Evolutionary conservation across 2,888 invertebrate species (phyloP).

Genomic region (Orthosia cruda): DNA sequence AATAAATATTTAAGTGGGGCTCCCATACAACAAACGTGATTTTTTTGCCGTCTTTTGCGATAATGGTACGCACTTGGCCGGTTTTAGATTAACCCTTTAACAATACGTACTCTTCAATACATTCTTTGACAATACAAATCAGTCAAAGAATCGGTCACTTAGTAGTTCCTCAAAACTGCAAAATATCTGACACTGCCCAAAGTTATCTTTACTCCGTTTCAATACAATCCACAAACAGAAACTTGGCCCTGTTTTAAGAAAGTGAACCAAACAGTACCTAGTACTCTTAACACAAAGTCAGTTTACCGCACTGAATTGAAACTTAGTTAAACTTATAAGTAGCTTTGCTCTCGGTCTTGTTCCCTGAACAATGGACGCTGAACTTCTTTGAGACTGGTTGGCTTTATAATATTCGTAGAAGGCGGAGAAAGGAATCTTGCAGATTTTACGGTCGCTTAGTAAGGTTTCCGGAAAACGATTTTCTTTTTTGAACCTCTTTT

Average conservation of each 20-base stretch:
- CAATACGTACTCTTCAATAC: too few species aligned
- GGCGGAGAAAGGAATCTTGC: too few species aligned
- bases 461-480: neutral
- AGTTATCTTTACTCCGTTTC: neutral
- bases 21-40: too few species aligned
- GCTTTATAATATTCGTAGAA: neutral
- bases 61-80: too few species aligned
- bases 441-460: neutral
- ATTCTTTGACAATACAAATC: too few species aligned
- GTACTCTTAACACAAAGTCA: neutral
- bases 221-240: neutral
- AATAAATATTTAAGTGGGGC: too few species aligned
- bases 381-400: conserved; percentile 14
- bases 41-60: too few species aligned
- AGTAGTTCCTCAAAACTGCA: neutral
- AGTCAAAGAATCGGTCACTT: neutral
- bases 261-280: neutral
- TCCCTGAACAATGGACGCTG: conserved; percentile 24
- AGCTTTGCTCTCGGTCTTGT: conserved; percentile 6
- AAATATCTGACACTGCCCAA: neutral
- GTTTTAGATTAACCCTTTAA: too few species aligned
- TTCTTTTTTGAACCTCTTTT: neutral
- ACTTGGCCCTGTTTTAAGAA: conserved; percentile 1
- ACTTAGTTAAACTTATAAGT: conserved; percentile 28
- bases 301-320: conserved; percentile 18